phyloP scores from a whole-genome alignment of 2,113 vertebrate species.

The Lepus timidus region DNA sequence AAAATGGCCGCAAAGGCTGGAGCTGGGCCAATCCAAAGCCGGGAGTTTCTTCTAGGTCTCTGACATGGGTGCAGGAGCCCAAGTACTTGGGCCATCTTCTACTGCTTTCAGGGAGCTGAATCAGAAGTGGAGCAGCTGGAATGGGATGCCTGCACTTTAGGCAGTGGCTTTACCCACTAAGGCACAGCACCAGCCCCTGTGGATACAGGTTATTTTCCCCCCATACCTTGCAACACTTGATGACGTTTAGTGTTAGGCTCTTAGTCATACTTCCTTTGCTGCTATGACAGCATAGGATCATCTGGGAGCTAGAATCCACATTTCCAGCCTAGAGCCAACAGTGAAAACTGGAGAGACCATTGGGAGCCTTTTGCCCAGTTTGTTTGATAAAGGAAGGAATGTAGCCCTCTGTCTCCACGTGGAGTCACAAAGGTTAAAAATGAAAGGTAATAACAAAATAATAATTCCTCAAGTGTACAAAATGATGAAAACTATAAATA shows the following conservation, averaged over 20 bases:
- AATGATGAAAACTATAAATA: background rate
- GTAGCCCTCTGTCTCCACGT: background rate
- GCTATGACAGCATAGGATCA: background rate
- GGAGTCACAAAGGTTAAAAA: background rate
- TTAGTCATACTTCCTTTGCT: constrained; percentile 49
- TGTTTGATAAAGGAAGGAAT: background rate
- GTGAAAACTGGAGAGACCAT: background rate
- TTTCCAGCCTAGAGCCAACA: background rate
- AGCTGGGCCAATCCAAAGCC: no score
- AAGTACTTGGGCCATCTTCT: no score
- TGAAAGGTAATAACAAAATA: background rate
- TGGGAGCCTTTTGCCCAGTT: background rate
- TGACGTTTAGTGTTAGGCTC: background rate
- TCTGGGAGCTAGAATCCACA: background rate
- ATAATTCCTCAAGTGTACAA: background rate
- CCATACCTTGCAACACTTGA: constrained; percentile 28
- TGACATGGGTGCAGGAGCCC: no score
- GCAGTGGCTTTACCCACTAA: no score
- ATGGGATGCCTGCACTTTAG: no score
- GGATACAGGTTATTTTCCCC: constrained; percentile 47
- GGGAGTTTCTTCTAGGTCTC: no score
- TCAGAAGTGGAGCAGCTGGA: no score
- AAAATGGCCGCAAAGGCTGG: no score
- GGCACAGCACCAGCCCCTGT: no score
- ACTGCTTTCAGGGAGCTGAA: no score